These are phyloP conservation scores for Dreissena polymorpha DNA, from an alignment of 1,140 invertebrate genomes.

Conservation along the genomic window DNA sequence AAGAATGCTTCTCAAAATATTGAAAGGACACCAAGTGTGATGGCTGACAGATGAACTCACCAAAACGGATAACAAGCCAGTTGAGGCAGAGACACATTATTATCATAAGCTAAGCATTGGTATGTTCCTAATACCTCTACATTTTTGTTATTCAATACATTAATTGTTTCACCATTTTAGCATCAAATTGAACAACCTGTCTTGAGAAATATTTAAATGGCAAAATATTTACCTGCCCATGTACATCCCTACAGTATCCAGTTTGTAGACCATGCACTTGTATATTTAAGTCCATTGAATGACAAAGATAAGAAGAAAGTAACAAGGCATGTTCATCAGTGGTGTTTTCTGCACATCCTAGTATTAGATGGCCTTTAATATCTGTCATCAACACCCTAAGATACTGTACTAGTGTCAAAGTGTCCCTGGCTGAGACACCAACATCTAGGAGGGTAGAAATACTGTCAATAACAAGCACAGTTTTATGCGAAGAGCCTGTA, in stretches of 20 bases:
- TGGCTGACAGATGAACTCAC: too few relatives aligned
- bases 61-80: background rate
- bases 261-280: slow-evolving; percentile 59
- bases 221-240: slow-evolving; percentile 65
- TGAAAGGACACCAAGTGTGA: too few relatives aligned
- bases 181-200: background rate
- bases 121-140: background rate
- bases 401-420: slow-evolving; percentile 55
- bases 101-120: background rate
- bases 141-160: background rate
- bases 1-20: too few relatives aligned
- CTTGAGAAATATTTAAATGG: background rate
- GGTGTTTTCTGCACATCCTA: slow-evolving; percentile 43
- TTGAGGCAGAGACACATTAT: background rate
- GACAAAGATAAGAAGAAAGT: slow-evolving; percentile 54
- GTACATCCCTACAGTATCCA: slow-evolving; percentile 71
- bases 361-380: slow-evolving; percentile 46
- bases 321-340: slow-evolving; percentile 55
- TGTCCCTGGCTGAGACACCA: slow-evolving; percentile 49
- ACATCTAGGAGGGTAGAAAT: slow-evolving; percentile 59
- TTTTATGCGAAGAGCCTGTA: background rate
- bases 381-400: slow-evolving; percentile 34
- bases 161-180: background rate
- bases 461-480: slow-evolving; percentile 66
- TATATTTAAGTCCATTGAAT: slow-evolving; percentile 53